Conservation (phyloP, 2,113 vertebrate genomes). For the Brachypteracias leptosomus region DNA sequence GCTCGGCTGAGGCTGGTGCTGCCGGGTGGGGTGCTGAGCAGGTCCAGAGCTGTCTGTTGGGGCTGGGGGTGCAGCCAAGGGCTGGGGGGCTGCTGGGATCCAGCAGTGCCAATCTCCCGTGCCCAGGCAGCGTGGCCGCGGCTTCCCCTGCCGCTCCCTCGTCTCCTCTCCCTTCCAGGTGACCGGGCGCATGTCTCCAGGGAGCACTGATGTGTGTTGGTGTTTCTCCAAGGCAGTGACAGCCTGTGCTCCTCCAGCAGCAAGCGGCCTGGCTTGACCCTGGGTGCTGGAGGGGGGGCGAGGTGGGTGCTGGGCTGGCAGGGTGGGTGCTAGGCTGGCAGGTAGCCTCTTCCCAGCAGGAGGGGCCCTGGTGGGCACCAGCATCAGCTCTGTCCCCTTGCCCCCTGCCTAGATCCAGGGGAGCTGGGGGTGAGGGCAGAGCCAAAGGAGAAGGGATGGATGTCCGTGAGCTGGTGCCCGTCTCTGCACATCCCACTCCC, state of each 20-base stretch:
- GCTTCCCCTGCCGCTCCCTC: rapidly evolving
- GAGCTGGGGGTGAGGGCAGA: not conserved
- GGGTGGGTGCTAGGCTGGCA: not conserved
- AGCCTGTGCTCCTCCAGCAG: not conserved
- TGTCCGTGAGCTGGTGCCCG: not conserved
- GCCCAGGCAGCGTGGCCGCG: rapidly evolving
- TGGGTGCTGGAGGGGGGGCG: not conserved
- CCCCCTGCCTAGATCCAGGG: not conserved
- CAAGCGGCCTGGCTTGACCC: not conserved
- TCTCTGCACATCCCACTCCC: rapidly evolving
- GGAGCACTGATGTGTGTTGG: not conserved
- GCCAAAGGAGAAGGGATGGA: not conserved
- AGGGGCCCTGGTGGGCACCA: not conserved
- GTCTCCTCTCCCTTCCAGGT: not conserved
- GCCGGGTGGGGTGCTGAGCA: rapidly evolving
- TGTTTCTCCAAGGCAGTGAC: not conserved
- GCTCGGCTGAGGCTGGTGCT: rapidly evolving
- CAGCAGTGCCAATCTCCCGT: rapidly evolving
- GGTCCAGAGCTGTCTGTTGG: not conserved
- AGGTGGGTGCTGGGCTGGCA: not conserved
- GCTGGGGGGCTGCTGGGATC: not conserved
- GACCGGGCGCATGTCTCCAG: rapidly evolving
- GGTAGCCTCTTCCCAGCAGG: not conserved
- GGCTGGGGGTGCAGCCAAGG: not conserved
- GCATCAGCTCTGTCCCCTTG: not conserved